phyloP scores from a whole-genome alignment of 1,140 invertebrate species.

The Drosophila arawakana region DNA sequence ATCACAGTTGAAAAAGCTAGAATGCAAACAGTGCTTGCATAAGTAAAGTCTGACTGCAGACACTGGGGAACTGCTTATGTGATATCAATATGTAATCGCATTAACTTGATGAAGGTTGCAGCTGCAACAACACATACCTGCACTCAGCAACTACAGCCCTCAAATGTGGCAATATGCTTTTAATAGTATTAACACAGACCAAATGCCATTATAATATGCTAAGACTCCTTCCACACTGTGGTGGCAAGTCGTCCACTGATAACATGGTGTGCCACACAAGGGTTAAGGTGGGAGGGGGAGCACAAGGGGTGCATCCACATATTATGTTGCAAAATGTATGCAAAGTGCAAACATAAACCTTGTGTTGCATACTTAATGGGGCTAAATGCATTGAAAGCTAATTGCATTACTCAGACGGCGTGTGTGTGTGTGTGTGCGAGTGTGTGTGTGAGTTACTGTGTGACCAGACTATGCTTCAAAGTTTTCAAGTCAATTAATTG shows the following conservation, averaged over 20 bases:
- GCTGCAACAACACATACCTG: not conserved
- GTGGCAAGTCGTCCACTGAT: slow-evolving; percentile 9
- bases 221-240: slow-evolving; percentile 1
- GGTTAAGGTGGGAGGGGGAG: not conserved
- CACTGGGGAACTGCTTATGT: slow-evolving; percentile 4
- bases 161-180: slow-evolving; percentile 63
- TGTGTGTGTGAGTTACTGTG: slow-evolving; percentile 25
- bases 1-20: not conserved
- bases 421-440: slow-evolving; percentile 12
- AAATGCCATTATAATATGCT: slow-evolving; percentile 43
- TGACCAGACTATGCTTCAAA: slow-evolving; percentile 9
- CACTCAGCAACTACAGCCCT: not conserved
- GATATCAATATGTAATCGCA: slow-evolving; percentile 28
- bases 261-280: slow-evolving; percentile 1
- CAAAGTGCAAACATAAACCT: slow-evolving; percentile 77
- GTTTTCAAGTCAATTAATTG: slow-evolving; percentile 28
- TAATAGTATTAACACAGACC: slow-evolving; percentile 67
- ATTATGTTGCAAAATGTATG: slow-evolving; percentile 75
- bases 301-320: slow-evolving; percentile 13
- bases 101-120: slow-evolving; percentile 36
- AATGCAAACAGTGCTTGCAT: not conserved
- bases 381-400: slow-evolving; percentile 71
- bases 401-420: slow-evolving; percentile 64
- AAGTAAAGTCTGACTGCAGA: slow-evolving; percentile 1
- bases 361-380: slow-evolving; percentile 80